These are phyloP conservation scores for Gymnoscopelus microlampas DNA, from an alignment of 2,797 vertebrate genomes.

Conservation along the genomic window DNA sequence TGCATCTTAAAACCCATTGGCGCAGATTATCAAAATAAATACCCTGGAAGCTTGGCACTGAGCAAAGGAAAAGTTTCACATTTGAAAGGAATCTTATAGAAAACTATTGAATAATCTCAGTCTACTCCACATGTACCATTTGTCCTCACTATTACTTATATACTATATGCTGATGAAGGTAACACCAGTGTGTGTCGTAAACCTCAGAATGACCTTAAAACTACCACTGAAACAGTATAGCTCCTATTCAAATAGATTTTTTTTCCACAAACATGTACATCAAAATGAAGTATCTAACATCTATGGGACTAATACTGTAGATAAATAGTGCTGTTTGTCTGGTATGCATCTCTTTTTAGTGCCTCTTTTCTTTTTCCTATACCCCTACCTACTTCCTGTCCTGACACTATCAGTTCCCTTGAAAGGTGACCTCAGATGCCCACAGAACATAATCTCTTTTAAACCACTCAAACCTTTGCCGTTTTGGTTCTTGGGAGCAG, in stretches of 20 bases:
- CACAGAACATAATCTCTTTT: constrained; percentile 21
- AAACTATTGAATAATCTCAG: constrained; percentile 80
- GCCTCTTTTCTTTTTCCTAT: constrained; percentile 48
- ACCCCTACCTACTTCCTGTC: constrained; percentile 4
- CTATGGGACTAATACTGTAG: constrained; percentile 48
- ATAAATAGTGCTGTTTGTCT: constrained; percentile 70
- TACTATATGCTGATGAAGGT: constrained; percentile 79
- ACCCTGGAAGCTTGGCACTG: constrained; percentile 81
- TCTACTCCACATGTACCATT: constrained; percentile 64
- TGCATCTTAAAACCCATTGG: constrained; percentile 71
- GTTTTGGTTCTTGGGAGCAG: constrained; percentile 32
- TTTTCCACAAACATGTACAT: constrained; percentile 71
- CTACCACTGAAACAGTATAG: constrained; percentile 77
- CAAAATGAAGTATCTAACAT: constrained; percentile 77
- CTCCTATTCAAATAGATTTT: constrained; percentile 75
- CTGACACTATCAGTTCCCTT: constrained; percentile 47
- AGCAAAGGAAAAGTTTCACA: constrained; percentile 73
- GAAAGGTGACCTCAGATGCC: constrained; percentile 45
- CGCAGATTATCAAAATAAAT: constrained; percentile 83
- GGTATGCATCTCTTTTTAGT: constrained; percentile 68
- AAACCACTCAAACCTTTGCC: background rate
- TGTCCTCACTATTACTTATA: constrained; percentile 76
- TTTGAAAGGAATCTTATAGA: constrained; percentile 77
- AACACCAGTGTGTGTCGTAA: constrained; percentile 69
- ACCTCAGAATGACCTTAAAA: constrained; percentile 70